A percentile compares a stretch with the other conserved stretches of the same genome.
phyloP scores from a whole-genome alignment of 1,140 invertebrate genomes.

The Drosophila tsacasi region DNA sequence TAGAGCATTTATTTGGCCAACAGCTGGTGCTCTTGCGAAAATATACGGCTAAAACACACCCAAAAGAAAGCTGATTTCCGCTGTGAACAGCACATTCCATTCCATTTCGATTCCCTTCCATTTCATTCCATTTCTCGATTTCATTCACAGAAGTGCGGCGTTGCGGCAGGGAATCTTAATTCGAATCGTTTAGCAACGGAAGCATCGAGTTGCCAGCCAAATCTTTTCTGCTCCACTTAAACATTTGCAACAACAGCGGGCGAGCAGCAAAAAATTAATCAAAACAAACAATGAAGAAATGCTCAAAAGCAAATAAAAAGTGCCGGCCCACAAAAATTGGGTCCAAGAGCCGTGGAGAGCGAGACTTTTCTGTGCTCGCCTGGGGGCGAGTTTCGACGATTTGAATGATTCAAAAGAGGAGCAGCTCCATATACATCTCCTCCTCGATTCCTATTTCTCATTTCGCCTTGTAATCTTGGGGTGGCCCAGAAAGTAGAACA shows the following conservation, averaged over 20 bases:
- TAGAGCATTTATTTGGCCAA: slow-evolving; percentile 1
- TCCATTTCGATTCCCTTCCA: slow-evolving; percentile 55
- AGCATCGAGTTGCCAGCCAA: slow-evolving; percentile 64
- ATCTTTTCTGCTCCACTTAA: slow-evolving; percentile 62
- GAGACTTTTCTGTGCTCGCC: slow-evolving; percentile 43
- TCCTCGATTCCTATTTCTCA: slow-evolving; percentile 13
- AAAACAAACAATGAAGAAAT: slow-evolving; percentile 82
- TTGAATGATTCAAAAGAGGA: slow-evolving; percentile 73
- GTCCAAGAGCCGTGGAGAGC: slow-evolving; percentile 47
- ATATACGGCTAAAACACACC: slow-evolving; percentile 15
- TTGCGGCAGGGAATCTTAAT: slow-evolving; percentile 67
- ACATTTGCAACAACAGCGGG: slow-evolving; percentile 33
- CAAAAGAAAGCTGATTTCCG: slow-evolving; percentile 78
- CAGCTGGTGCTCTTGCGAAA: not conserved
- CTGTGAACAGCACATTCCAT: slow-evolving; percentile 65
- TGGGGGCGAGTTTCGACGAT: slow-evolving; percentile 47
- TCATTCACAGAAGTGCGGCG: slow-evolving; percentile 60
- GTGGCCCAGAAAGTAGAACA: slow-evolving; percentile 64
- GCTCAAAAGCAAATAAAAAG: slow-evolving; percentile 75
- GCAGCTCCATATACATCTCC: slow-evolving; percentile 36
- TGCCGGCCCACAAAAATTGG: slow-evolving; percentile 56
- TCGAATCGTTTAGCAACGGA: slow-evolving; percentile 81
- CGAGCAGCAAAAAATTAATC: slow-evolving; percentile 69
- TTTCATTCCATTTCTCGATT: slow-evolving; percentile 53
- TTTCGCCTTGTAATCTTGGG: slow-evolving; percentile 50